Evolutionary conservation across 1,140 invertebrate species (phyloP).

Genomic region (Drosophila miranda): DNA sequence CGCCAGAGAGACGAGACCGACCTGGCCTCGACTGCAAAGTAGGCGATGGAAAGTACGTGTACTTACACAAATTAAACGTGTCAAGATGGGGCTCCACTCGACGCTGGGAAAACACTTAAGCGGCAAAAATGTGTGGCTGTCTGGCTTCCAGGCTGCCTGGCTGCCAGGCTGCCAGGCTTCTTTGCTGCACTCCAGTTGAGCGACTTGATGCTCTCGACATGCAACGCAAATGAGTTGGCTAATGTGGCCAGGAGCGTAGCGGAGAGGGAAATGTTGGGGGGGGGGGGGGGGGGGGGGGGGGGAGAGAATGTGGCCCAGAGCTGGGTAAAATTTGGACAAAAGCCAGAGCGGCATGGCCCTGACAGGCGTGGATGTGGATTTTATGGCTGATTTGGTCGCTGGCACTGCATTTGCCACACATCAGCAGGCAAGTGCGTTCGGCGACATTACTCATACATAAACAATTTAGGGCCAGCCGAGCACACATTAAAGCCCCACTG

Average conservation of each 20-base stretch:
- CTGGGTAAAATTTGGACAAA: slow-evolving; percentile 33
- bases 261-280: background rate
- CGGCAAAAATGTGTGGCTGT: slow-evolving; percentile 4
- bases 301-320: too few relatives aligned
- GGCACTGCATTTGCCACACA: slow-evolving; percentile 51
- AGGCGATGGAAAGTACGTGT: slow-evolving; percentile 14
- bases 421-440: slow-evolving; percentile 43
- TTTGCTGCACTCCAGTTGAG: slow-evolving; percentile 19
- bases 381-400: slow-evolving; percentile 60
- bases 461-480: slow-evolving; percentile 27
- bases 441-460: slow-evolving; percentile 57
- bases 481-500: slow-evolving; percentile 12
- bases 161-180: background rate
- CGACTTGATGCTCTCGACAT: slow-evolving; percentile 37
- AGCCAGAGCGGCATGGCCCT: slow-evolving; percentile 37
- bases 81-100: slow-evolving; percentile 19
- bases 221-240: slow-evolving; percentile 51
- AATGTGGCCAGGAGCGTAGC: slow-evolving; percentile 24
- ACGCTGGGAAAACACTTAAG: slow-evolving; percentile 21
- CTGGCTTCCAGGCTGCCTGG: background rate
- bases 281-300: too few relatives aligned
- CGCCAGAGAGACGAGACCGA: background rate
- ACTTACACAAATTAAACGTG: slow-evolving; percentile 67
- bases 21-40: background rate
- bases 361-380: slow-evolving; percentile 47